phyloP scores from a whole-genome alignment of 2,113 vertebrate species.

The Xiphophorus couchianus region DNA sequence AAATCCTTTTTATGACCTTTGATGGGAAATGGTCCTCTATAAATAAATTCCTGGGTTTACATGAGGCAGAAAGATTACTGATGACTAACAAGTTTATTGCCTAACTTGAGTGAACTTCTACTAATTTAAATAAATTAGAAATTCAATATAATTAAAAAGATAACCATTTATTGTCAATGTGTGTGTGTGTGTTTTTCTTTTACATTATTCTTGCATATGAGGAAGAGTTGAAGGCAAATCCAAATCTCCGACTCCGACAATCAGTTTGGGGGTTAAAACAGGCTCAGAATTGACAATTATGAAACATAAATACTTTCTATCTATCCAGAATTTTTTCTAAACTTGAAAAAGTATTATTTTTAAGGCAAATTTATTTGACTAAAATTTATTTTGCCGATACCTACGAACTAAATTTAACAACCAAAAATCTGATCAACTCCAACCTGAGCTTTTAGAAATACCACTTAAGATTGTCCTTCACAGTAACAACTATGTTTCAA shows the following conservation, averaged over 20 bases:
- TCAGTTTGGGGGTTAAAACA: not conserved
- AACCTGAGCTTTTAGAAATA: slow-evolving; percentile 34
- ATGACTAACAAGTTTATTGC: too few species aligned
- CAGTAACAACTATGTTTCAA: slow-evolving; percentile 72
- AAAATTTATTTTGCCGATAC: not conserved
- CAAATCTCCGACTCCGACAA: not conserved
- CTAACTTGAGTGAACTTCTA: too few species aligned
- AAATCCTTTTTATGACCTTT: too few species aligned
- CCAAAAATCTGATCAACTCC: not conserved
- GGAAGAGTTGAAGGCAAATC: not conserved
- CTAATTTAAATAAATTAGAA: not conserved
- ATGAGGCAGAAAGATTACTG: too few species aligned
- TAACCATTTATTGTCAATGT: not conserved
- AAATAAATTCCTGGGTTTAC: too few species aligned
- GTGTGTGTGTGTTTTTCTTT: not conserved
- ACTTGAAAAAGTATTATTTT: not conserved
- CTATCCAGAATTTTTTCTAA: too few species aligned
- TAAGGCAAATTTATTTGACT: not conserved
- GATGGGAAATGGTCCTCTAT: too few species aligned
- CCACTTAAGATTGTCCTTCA: slow-evolving; percentile 79
- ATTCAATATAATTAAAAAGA: not conserved
- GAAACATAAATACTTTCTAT: not conserved
- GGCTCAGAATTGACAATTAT: not conserved
- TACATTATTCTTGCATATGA: not conserved
- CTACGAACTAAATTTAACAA: not conserved